Percentiles rank a stretch among this genome's conserved stretches.
These are phyloP conservation scores for Drosophila azteca DNA, from an alignment of 1,140 invertebrate species.

Conservation along the genomic window DNA sequence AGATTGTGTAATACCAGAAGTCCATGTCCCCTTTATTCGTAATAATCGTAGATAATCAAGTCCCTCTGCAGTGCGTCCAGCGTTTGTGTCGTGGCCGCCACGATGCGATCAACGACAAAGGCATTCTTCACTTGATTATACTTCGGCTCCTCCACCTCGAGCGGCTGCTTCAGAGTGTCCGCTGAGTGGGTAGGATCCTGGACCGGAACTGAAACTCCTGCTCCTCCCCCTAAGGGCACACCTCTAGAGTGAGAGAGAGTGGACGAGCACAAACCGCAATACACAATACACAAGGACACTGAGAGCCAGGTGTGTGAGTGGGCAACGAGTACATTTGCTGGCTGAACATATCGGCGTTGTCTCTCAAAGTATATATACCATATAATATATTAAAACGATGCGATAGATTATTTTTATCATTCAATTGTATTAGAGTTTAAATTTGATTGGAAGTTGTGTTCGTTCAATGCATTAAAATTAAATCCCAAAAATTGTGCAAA, in stretches of 20 bases:
- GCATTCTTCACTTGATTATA: conserved; percentile 12
- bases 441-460: conserved; percentile 30
- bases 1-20: conserved; percentile 18
- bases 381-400: conserved; percentile 7
- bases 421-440: conserved; percentile 25
- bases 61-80: conserved; percentile 21
- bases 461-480: conserved; percentile 27
- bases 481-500: conserved; percentile 53
- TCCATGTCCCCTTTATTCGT: conserved; percentile 10
- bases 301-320: conserved; percentile 51
- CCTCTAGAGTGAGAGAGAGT: conserved; percentile 28
- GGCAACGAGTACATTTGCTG: conserved; percentile 80
- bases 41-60: conserved; percentile 26
- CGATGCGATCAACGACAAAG: conserved; percentile 30
- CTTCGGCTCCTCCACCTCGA: no score
- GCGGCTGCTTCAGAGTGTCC: conserved; percentile 17
- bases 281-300: conserved; percentile 31
- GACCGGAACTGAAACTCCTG: conserved; percentile 2
- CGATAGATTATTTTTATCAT: conserved; percentile 18
- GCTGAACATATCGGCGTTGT: conserved; percentile 78
- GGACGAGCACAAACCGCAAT: conserved; percentile 21
- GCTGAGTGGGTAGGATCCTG: no score
- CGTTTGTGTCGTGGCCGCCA: conserved; percentile 34
- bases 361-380: conserved; percentile 50
- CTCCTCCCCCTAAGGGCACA: conserved; percentile 22